Conservation (phyloP, 1,140 invertebrate genomes). For the Temnothorax longispinosus region DNA sequence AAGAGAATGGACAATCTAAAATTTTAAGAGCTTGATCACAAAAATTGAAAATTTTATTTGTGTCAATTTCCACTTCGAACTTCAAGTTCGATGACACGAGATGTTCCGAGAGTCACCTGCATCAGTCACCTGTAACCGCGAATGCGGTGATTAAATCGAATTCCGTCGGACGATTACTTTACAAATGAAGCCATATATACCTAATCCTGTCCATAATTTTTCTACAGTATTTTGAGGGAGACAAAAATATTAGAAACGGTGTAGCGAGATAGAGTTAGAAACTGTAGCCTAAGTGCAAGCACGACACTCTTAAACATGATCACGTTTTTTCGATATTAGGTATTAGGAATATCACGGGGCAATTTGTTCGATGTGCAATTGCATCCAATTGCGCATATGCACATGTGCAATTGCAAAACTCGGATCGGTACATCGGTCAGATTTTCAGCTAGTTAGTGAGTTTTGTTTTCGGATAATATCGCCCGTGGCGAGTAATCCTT, state of each 20-base stretch:
- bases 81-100: constrained; percentile 15
- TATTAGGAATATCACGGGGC: not conserved
- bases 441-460: not conserved
- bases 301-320: not conserved
- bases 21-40: not conserved
- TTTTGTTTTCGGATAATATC: constrained; percentile 48
- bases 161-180: constrained; percentile 43
- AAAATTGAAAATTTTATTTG: not conserved
- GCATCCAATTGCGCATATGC: not conserved
- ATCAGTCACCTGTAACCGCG: not conserved
- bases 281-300: constrained; percentile 27
- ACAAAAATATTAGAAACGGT: constrained; percentile 36
- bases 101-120: constrained; percentile 15
- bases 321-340: constrained; percentile 27
- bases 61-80: constrained; percentile 1
- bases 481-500: constrained; percentile 61
- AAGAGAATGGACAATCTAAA: not conserved
- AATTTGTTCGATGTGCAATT: constrained; percentile 16
- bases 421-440: not conserved
- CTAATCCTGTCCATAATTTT: constrained; percentile 45
- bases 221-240: constrained; percentile 45
- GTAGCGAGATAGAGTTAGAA: constrained; percentile 52
- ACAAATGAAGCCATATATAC: constrained; percentile 7
- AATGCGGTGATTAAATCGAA: constrained; percentile 41
- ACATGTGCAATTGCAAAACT: not conserved